Evolutionary conservation across 2,888 invertebrate species (phyloP).

Genomic region (Matsumyia berberina): DNA sequence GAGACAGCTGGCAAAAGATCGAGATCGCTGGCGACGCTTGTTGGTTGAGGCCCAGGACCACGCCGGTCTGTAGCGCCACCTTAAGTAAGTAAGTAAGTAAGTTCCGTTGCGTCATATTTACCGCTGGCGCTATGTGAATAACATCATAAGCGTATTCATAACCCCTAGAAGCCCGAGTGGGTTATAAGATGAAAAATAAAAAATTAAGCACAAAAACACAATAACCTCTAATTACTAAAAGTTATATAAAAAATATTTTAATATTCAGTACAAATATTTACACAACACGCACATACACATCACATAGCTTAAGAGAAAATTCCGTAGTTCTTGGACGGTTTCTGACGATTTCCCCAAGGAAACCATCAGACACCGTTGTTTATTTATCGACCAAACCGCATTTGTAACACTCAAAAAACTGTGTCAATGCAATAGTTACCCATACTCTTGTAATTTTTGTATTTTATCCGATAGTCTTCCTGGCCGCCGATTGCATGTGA

Average conservation of each 20-base stretch:
- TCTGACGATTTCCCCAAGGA: conserved; percentile 15
- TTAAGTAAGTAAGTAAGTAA: no score
- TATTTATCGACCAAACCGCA: conserved; percentile 61
- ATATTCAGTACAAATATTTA: conserved; percentile 58
- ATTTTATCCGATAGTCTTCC: not conserved
- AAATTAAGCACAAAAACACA: no score
- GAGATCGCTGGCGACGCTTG: no score
- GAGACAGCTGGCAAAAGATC: no score
- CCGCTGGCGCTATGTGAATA: no score
- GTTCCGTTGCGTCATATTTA: no score
- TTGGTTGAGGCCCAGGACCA: no score
- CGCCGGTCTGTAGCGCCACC: no score
- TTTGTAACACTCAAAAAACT: conserved; percentile 30
- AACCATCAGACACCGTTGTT: conserved; percentile 3
- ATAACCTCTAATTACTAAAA: not conserved
- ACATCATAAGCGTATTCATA: no score
- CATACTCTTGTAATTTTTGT: not conserved
- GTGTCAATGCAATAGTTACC: conserved; percentile 33
- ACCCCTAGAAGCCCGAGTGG: no score
- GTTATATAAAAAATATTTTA: conserved; percentile 56
- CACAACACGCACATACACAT: conserved; percentile 15
- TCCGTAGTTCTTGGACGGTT: conserved; percentile 5
- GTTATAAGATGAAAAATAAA: no score
- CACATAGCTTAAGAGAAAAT: not conserved
- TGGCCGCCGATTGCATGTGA: not conserved